A percentile compares a stretch with the other conserved stretches of the same genome.
Evolutionary conservation across 2,113 vertebrate genomes (phyloP).

Genomic region (Vidua macroura): DNA sequence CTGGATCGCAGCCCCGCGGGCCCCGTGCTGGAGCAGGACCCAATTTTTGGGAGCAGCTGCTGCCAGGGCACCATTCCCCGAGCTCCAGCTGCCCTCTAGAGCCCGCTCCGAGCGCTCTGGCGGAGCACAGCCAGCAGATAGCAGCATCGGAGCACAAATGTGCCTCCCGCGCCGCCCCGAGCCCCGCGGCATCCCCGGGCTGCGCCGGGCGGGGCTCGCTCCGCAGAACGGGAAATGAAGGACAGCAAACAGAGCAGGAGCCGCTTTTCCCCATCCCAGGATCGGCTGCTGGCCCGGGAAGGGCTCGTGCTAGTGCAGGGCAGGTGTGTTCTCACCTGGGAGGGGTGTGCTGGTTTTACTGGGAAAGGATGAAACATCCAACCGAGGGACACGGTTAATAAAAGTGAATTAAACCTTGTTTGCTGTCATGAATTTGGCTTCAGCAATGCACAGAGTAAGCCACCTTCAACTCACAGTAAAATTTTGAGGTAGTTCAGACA

Average conservation of each 20-base stretch:
- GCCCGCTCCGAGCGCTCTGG: fast-evolving
- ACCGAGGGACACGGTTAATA: fast-evolving
- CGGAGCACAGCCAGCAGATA: constrained; percentile 4
- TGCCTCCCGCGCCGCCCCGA: fast-evolving
- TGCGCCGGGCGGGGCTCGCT: background rate
- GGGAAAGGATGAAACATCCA: background rate
- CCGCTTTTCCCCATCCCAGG: fast-evolving
- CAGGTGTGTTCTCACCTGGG: background rate
- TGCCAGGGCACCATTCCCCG: fast-evolving
- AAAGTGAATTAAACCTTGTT: background rate
- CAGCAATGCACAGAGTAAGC: background rate
- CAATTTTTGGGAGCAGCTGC: background rate
- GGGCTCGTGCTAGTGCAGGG: fast-evolving
- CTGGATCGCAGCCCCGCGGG: fast-evolving
- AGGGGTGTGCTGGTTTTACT: background rate
- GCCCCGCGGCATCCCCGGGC: background rate
- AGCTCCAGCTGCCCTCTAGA: background rate
- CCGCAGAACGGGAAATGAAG: fast-evolving
- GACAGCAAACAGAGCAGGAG: background rate
- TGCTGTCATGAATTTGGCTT: background rate
- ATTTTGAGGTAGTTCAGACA: background rate
- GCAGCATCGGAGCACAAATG: background rate
- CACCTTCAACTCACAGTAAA: fast-evolving
- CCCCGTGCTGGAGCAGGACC: fast-evolving
- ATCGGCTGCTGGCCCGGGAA: fast-evolving